Percentiles rank a stretch among this genome's conserved stretches.
Conservation (phyloP, 2,888 invertebrate species). For the Apocheima hispidaria region DNA sequence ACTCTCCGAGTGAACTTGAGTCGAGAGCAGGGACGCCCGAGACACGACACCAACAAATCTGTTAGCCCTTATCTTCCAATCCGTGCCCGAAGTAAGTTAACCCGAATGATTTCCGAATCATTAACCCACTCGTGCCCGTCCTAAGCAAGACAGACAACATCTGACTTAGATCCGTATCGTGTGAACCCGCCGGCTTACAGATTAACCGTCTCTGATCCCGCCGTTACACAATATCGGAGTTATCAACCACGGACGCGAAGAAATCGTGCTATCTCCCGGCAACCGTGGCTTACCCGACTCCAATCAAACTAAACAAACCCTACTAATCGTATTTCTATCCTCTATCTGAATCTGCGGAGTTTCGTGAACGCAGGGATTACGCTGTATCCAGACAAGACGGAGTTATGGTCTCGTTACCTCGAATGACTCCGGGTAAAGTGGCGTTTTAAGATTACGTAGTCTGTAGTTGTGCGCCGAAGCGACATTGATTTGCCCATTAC, state of each 20-base stretch:
- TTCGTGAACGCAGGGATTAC: constrained; percentile 77
- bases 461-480: constrained; percentile 52
- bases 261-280: constrained; percentile 82
- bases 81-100: constrained; percentile 78
- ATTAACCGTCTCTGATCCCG: constrained; percentile 75
- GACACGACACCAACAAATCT: constrained; percentile 81
- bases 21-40: constrained; percentile 51
- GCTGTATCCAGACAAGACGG: constrained; percentile 72
- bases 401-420: constrained; percentile 81
- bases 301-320: constrained; percentile 85
- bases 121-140: constrained; percentile 79
- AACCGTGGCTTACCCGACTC: constrained; percentile 79
- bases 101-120: constrained; percentile 85
- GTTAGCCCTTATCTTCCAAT: constrained; percentile 82
- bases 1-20: constrained; percentile 36
- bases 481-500: constrained; percentile 58
- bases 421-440: constrained; percentile 68
- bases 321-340: constrained; percentile 82
- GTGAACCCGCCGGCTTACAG: constrained; percentile 77
- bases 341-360: constrained; percentile 74
- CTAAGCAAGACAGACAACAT: constrained; percentile 86
- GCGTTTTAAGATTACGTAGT: constrained; percentile 60
- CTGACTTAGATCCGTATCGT: constrained; percentile 83
- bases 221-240: constrained; percentile 77
- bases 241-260: constrained; percentile 82